A percentile compares a stretch with the other conserved stretches of the same genome.
Conservation (phyloP, 2,113 vertebrate genomes). For the Hyla sarda region DNA sequence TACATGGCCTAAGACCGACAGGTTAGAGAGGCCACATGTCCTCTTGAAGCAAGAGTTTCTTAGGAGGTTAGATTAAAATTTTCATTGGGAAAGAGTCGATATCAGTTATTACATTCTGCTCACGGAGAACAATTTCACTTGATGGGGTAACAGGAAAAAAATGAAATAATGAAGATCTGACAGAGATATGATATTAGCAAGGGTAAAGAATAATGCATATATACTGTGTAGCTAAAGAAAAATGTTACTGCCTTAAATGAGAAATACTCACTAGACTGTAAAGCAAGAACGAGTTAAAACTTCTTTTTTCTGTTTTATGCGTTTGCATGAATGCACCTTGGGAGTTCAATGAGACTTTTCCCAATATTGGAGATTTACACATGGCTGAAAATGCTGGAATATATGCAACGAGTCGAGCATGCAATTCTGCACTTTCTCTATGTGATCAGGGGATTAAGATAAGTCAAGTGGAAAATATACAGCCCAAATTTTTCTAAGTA, state of each 20-base stretch:
- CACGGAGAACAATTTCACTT: neutral
- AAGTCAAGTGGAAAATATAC: constrained; percentile 53
- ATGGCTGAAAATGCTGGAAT: constrained; percentile 53
- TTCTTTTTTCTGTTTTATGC: neutral
- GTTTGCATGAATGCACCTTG: constrained; percentile 46
- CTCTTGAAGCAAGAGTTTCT: too few relatives aligned
- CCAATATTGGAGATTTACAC: constrained; percentile 57
- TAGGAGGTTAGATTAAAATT: neutral
- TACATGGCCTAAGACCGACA: too few relatives aligned
- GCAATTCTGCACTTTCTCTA: constrained; percentile 51
- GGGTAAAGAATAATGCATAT: neutral
- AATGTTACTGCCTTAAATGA: neutral
- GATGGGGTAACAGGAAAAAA: neutral
- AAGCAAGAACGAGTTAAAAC: constrained; percentile 21
- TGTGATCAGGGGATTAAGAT: constrained; percentile 50
- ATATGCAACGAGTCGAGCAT: constrained; percentile 50
- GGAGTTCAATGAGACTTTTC: constrained; percentile 53
- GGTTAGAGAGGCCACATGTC: too few relatives aligned
- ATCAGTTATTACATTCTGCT: neutral
- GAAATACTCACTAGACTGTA: neutral
- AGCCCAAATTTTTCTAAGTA: constrained; percentile 38
- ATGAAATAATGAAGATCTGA: neutral
- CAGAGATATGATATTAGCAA: neutral
- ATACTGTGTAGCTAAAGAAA: neutral
- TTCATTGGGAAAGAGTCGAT: neutral